phyloP scores from a whole-genome alignment of 2,888 invertebrate species.

The Apodemia duryi region DNA sequence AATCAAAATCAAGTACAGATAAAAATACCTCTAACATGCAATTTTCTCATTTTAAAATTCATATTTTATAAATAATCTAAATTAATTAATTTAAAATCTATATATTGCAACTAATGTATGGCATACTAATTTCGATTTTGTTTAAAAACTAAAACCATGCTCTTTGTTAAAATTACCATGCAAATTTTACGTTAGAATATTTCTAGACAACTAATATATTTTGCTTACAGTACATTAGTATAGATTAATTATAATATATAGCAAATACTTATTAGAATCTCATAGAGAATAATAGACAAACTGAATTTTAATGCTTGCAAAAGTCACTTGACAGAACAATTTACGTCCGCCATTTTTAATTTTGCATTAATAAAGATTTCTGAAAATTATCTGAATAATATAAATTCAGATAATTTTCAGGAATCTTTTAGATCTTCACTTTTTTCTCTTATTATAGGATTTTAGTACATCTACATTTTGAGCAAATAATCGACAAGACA shows the following conservation, averaged over 20 bases:
- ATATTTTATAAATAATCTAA: neutral
- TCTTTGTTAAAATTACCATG: constrained; percentile 8
- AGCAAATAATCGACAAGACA: too few species aligned
- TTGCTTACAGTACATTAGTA: neutral
- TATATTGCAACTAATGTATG: constrained; percentile 68
- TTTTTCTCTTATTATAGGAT: too few species aligned
- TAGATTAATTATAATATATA: neutral
- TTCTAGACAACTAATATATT: neutral
- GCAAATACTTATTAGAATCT: neutral
- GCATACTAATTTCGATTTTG: constrained; percentile 53
- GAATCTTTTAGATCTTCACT: too few species aligned
- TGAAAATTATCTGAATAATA: too few species aligned
- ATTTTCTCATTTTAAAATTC: neutral
- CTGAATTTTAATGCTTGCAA: too few species aligned
- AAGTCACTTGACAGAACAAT: too few species aligned
- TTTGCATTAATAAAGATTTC: too few species aligned
- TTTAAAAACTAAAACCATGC: constrained; percentile 29
- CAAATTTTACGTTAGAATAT: neutral
- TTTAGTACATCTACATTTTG: too few species aligned
- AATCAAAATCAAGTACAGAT: too few species aligned
- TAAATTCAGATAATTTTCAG: too few species aligned
- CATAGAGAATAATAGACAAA: neutral
- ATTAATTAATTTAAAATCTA: constrained; percentile 29
- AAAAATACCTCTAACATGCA: neutral
- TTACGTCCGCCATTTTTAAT: too few species aligned